Base-by-base conservation (phyloP, 2,888 invertebrate genomes). In the Tridacna gigas region DNA sequence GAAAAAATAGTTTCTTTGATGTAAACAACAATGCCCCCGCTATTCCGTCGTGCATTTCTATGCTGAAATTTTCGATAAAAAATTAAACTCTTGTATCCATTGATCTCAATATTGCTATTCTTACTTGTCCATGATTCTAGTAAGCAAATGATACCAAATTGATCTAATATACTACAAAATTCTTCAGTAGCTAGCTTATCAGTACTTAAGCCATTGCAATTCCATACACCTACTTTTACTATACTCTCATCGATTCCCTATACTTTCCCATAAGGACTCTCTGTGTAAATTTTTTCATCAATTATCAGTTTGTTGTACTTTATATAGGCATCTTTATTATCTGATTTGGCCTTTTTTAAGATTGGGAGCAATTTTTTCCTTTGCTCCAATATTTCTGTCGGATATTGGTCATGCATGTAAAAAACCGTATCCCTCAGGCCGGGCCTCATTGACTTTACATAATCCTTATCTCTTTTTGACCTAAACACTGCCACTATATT, bases 191-290 rank as follows among this genome's bases (percentile, higher is more conserved):
- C 4, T 66, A 66, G 18, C 9, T 66, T 66, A 66, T 13, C 66
- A 5, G 18, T 13, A 11, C 25, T 66, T 15, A 74, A 28, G 0
- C 79, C 79, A 37, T 74, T 73, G 61, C 79, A 74, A 47, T 79
- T 79, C 79, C 79, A 79, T 26, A n/a, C n/a, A n/a, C n/a, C n/a
- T n/a, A n/a, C 69, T 37, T 74, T 74, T n/a, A 80, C 56, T 25
- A n/a, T 65, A 65, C 47, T 61, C 75, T 67, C 80, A 15, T 15
- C 20, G 51, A 7, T 7, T 1, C 20, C 80, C 75, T 80, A 74
- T 26, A 80, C 75, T 25, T 80, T 67, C 0, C 80, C 80, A 67
- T 75, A 80, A 2, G 65, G 65, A 0, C 80, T 74, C 2, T 74
- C 67, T 18, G 75, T 74, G 25, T 80, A 80, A 20, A 80, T 74